Evolutionary conservation across 2,113 vertebrate species (phyloP).

Genomic region (Myxocyprinus asiaticus): DNA sequence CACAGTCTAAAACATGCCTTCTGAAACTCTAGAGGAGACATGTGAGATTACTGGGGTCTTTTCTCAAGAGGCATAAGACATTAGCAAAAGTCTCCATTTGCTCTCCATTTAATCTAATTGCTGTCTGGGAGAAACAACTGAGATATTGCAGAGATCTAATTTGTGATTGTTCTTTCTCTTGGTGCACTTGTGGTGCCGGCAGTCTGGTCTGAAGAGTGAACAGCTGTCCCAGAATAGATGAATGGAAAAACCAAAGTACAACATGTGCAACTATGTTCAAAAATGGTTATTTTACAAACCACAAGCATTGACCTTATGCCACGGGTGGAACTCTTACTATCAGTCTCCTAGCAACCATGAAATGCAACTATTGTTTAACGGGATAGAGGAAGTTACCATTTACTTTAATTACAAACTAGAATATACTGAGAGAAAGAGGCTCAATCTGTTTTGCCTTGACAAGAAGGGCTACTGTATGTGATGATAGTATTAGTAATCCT

Average conservation of each 20-base stretch:
- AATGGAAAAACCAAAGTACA: constrained; percentile 50
- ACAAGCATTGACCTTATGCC: constrained; percentile 59
- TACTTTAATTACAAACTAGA: constrained; percentile 22
- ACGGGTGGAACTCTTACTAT: constrained; percentile 44
- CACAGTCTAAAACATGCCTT: too few relatives aligned
- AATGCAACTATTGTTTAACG: constrained; percentile 7
- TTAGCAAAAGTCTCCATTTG: too few relatives aligned
- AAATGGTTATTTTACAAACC: constrained; percentile 53
- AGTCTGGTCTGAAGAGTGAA: background rate
- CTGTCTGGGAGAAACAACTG: too few relatives aligned
- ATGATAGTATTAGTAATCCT: background rate
- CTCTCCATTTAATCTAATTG: too few relatives aligned
- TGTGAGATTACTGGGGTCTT: too few relatives aligned
- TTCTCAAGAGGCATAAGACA: too few relatives aligned
- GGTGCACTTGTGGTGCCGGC: too few relatives aligned
- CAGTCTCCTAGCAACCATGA: constrained; percentile 47
- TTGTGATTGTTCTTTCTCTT: too few relatives aligned
- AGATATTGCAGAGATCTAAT: too few relatives aligned
- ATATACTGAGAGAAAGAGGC: background rate
- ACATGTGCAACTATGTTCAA: constrained; percentile 54
- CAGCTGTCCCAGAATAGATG: constrained; percentile 42
- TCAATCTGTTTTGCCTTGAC: background rate
- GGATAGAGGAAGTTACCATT: constrained; percentile 22
- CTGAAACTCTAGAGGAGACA: too few relatives aligned
- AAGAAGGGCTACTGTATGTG: background rate